Evolutionary conservation across 2,797 vertebrate genomes (phyloP), one percentile per base, ranked within the genome.

Genomic region (Iguana delicatissima): DNA sequence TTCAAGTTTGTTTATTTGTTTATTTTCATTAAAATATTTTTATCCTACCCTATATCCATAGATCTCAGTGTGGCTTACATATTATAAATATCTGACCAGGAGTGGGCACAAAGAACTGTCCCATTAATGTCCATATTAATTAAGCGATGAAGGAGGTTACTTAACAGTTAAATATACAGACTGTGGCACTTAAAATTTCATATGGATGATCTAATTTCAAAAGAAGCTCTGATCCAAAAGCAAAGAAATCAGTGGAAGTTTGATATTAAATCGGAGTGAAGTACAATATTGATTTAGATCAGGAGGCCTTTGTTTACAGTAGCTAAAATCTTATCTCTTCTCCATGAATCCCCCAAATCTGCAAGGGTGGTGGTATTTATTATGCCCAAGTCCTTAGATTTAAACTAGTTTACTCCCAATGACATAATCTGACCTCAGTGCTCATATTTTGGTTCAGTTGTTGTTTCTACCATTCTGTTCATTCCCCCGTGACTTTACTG

Each of bases 291-390:
- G 35, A 76, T 5, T 0, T 24, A 83, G 67, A 29, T 18, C 87
- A 92, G 79, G 0, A 0, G 57, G 0, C 24, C 50, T 52, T 74
- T 86, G 50, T 3, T 57, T 22, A 76, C 55, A 62, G 46, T n/a
- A 77, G 35, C 55, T 76, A 26, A 62, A 42, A 18, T 80, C 42
- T 35, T 69, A 80, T n/a, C 55, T 67, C 69, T 90, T 90, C 42
- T 87, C 69, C 80, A 87, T 62, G 38, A 83, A 87, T 82, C 85
- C 79, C 52, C 57, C 74, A 20, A 55, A 82, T 77, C 52, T 93
- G 50, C n/a, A 0, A 1, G 29, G 32, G 55, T 79, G 3, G 13
- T 42, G 1, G 69, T 85, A 35, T 35, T 87, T 87, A n/a, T 76
- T 29, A 57, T 79, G 50, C 46, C 35, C 26, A 84, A 52, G 0